A percentile compares a stretch with the other conserved stretches of the same genome.
Evolutionary conservation across 1,140 invertebrate genomes (phyloP).

Genomic region (Oncopodura yosiiana): DNA sequence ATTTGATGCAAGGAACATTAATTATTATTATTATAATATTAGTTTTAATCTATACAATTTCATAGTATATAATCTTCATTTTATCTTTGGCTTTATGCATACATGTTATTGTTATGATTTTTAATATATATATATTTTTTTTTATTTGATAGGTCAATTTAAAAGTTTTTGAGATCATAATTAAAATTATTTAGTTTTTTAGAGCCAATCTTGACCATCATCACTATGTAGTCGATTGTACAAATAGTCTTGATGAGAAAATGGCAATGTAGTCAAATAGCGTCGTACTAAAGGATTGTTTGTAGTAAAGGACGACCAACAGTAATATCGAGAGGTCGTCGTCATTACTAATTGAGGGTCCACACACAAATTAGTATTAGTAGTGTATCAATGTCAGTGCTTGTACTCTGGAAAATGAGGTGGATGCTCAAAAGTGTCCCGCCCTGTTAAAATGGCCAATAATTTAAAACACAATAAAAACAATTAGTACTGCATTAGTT

Average conservation of each 20-base stretch:
- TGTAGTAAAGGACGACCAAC: conserved; percentile 1
- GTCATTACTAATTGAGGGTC: too few species aligned
- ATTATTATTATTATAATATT: too few species aligned
- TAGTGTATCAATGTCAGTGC: conserved; percentile 15
- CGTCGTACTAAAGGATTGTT: not conserved
- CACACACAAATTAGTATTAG: too few species aligned
- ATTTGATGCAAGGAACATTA: too few species aligned
- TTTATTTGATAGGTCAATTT: too few species aligned
- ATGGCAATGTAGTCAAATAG: conserved; percentile 1
- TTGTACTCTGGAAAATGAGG: conserved; percentile 28
- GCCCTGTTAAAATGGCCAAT: conserved; percentile 20
- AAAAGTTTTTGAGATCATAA: too few species aligned
- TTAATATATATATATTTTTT: too few species aligned
- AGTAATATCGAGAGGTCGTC: conserved; percentile 3
- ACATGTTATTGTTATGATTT: too few species aligned
- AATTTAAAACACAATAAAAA: not conserved
- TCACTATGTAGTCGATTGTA: not conserved
- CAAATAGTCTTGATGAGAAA: not conserved
- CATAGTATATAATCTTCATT: too few species aligned
- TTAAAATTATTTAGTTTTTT: too few species aligned
- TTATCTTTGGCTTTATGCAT: too few species aligned
- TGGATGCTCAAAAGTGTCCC: conserved; percentile 17
- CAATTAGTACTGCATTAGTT: not conserved
- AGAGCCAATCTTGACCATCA: conserved; percentile 9
- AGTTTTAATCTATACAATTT: too few species aligned